Evolutionary conservation across 2,113 vertebrate genomes (phyloP).

Genomic region (Glaucomys volans): DNA sequence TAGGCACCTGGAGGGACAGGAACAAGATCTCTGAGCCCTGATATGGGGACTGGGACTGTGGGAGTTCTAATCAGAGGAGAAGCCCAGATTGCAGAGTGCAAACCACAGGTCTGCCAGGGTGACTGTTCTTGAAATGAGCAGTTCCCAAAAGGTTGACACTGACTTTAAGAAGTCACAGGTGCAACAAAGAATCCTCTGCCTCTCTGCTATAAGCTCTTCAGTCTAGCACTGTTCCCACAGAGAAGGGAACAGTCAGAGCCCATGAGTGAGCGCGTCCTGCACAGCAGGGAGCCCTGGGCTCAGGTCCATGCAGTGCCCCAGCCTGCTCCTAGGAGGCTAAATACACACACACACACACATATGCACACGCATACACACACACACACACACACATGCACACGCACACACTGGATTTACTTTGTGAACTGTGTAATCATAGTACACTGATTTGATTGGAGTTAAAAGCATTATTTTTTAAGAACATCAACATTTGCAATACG

Average conservation of each 20-base stretch:
- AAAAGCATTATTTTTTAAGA: not conserved
- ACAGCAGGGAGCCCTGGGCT: fast-evolving
- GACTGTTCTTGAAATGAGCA: not conserved
- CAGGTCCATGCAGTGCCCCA: fast-evolving
- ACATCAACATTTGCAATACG: fast-evolving
- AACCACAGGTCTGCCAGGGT: fast-evolving
- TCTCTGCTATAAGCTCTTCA: not conserved
- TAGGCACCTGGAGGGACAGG: too few species aligned
- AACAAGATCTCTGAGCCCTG: too few species aligned
- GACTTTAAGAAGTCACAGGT: not conserved
- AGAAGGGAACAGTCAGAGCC: fast-evolving
- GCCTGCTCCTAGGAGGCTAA: not conserved
- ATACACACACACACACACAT: too few species aligned
- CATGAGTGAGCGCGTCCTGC: fast-evolving
- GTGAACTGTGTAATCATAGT: not conserved
- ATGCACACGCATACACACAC: not conserved
- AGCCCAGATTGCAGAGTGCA: not conserved
- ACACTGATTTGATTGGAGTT: not conserved
- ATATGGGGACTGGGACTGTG: fast-evolving
- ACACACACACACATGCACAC: not conserved
- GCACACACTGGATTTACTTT: not conserved
- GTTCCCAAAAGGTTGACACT: fast-evolving
- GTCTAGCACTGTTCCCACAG: too few species aligned
- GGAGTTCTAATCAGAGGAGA: not conserved
- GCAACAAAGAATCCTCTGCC: not conserved